Base-by-base conservation (phyloP, 2,797 vertebrate genomes). In the Gephyroberyx darwinii region DNA sequence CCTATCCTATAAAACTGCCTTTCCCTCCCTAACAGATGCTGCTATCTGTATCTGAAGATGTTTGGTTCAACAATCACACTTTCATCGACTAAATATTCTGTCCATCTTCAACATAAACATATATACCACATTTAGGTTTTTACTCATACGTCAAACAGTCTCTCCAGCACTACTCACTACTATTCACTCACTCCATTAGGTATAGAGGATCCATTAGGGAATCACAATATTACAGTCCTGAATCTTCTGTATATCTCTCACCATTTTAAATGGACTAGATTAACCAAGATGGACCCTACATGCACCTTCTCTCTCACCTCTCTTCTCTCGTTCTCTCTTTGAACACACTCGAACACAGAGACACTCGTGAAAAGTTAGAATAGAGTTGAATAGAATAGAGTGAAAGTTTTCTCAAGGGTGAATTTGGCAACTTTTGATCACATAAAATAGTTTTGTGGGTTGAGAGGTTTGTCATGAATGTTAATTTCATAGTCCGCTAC, bases 401-500 rank as follows among this genome's bases (percentile, higher is more conserved):
- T 56, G 26, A 31, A 56, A 47, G 20, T 71, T 78, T 73, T 60
- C 47, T 77, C 31, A 58, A 8, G 65, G 47, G 62, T 65, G 5
- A 77, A 80, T 69, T 73, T 48, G 48, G 52, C 69, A 76, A 74
- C 45, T 62, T 75, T 70, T 76, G 26, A 71, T 63, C 66, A 72
- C 43, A 73, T 72, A 22, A 83, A 82, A 82, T 45, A 48, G 71
- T 69, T 83, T 35, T 80, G 73, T 70, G 82, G 75, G 39, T 67
- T 16, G 1, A 58, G 79, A 81, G 80, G 74, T 84, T 88, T 83
- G 76, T 86, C 74, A 13, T 77, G 65, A 83, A 85, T 78, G 78
- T 84, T 89, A 77, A 84, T 80, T 83, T 87, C 58, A 74, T 62
- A 84, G 63, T 77, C 57, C 70, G 65, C 78, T 80, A 67, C 80